Conservation (phyloP, 2,888 invertebrate genomes). For the Parascotia fuliginaria region DNA sequence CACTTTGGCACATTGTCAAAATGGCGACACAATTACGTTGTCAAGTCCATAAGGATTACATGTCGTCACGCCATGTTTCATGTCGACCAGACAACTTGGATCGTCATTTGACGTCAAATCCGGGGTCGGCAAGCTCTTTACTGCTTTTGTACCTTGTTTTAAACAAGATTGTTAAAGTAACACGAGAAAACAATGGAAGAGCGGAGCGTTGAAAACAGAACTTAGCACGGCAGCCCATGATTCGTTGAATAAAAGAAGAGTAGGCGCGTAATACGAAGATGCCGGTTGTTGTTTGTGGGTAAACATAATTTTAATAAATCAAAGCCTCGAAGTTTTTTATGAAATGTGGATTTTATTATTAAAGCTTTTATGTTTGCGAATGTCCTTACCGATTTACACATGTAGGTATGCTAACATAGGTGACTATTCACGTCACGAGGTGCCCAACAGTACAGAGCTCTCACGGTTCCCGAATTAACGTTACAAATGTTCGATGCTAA, state of each 20-base stretch:
- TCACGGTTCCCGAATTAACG: too few relatives aligned
- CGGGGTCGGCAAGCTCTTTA: slow-evolving; percentile 39
- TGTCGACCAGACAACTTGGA: slow-evolving; percentile 49
- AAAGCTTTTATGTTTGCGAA: not conserved
- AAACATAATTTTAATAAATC: slow-evolving; percentile 42
- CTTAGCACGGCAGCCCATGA: slow-evolving; percentile 40
- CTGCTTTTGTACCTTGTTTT: slow-evolving; percentile 55
- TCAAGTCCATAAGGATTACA: slow-evolving; percentile 62
- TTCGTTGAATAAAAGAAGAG: slow-evolving; percentile 47
- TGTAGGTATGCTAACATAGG: too few relatives aligned
- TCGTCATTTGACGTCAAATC: slow-evolving; percentile 53
- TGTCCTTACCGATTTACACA: too few relatives aligned
- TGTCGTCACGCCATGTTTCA: slow-evolving; percentile 54
- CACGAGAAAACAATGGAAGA: slow-evolving; percentile 51
- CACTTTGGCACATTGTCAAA: slow-evolving; percentile 69
- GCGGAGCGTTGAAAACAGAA: slow-evolving; percentile 5
- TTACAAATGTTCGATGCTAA: too few relatives aligned
- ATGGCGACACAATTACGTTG: slow-evolving; percentile 67
- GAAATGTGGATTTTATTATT: slow-evolving; percentile 40
- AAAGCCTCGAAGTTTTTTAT: slow-evolving; percentile 28
- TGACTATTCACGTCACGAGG: too few relatives aligned
- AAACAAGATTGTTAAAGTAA: slow-evolving; percentile 56
- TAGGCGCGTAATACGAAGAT: slow-evolving; percentile 45
- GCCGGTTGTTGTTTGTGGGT: slow-evolving; percentile 45
- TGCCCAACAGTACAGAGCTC: too few relatives aligned